phyloP scores from a whole-genome alignment of 1,140 invertebrate species.

The Hypsibius dujardini region DNA sequence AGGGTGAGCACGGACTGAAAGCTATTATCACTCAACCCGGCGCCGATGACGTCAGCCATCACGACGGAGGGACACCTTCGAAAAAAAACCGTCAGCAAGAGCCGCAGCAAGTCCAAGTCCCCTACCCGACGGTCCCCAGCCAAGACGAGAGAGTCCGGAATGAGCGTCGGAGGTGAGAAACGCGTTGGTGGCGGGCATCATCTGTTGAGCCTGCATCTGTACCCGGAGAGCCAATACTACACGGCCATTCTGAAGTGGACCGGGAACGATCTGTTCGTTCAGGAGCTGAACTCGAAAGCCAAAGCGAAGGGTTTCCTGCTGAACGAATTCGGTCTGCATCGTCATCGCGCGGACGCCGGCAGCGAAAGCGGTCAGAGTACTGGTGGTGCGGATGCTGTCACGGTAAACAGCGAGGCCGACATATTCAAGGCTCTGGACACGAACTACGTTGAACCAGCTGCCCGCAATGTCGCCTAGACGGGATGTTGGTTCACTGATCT shows the following conservation, averaged over 20 bases:
- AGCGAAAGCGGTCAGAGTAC: neutral
- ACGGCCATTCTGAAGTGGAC: constrained; percentile 9
- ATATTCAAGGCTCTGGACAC: constrained; percentile 11
- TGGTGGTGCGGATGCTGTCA: neutral
- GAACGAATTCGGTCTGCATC: constrained; percentile 9
- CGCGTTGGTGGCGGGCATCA: neutral
- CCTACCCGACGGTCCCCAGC: neutral
- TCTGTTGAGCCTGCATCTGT: neutral
- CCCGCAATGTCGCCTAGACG: neutral
- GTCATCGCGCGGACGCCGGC: neutral
- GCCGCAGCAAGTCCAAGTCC: neutral
- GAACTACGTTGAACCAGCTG: neutral
- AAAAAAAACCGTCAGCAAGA: neutral
- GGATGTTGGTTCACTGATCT: too few species aligned
- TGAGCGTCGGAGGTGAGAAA: neutral
- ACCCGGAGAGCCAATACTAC: neutral
- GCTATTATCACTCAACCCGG: neutral
- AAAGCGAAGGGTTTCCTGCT: constrained; percentile 6
- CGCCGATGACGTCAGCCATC: neutral
- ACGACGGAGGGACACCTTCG: neutral
- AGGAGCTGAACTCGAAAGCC: constrained; percentile 13
- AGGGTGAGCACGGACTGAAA: neutral
- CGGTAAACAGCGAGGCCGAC: constrained; percentile 2
- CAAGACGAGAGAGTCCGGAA: neutral
- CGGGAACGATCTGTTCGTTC: constrained; percentile 5